phyloP scores from a whole-genome alignment of 53 echinoderm and acorn worm genomes.

The Paelopatides confundens region DNA sequence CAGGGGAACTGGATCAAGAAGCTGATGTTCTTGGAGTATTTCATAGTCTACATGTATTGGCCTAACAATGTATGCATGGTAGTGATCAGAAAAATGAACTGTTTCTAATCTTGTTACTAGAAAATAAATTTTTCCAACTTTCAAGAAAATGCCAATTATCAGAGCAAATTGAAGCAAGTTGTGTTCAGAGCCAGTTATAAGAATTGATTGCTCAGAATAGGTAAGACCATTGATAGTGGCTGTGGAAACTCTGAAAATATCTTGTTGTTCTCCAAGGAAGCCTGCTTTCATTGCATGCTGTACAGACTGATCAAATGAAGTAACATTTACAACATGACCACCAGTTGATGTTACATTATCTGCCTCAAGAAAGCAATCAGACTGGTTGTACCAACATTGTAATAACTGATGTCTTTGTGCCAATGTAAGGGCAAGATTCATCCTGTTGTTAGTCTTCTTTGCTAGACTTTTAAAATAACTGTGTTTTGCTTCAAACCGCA shows the following conservation, averaged over 20 bases:
- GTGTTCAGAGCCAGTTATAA: slow-evolving; percentile 4
- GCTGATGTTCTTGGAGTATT: neutral
- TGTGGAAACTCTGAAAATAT: neutral
- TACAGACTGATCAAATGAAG: neutral
- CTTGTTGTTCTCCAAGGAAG: neutral
- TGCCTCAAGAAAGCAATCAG: neutral
- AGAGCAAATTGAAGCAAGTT: neutral
- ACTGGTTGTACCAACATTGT: slow-evolving; percentile 33
- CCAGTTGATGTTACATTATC: neutral
- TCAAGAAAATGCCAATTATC: slow-evolving; percentile 6
- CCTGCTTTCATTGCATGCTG: neutral
- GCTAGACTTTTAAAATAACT: slow-evolving; percentile 46
- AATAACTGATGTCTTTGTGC: slow-evolving; percentile 51
- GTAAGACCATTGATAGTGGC: slow-evolving; percentile 5
- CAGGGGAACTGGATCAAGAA: neutral
- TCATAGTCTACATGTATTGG: neutral
- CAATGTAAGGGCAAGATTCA: slow-evolving; percentile 39
- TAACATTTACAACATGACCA: neutral
- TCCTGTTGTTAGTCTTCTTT: slow-evolving; percentile 50
- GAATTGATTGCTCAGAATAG: neutral
- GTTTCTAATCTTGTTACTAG: neutral
- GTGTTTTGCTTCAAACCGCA: slow-evolving; percentile 46
- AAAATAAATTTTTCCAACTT: slow-evolving; percentile 1
- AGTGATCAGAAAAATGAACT: slow-evolving; percentile 9
- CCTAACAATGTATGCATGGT: slow-evolving; percentile 5